Evolutionary conservation across 2,797 vertebrate genomes (phyloP), one percentile per base, ranked within the genome.

Genomic region (Lagothrix lagotricha): DNA sequence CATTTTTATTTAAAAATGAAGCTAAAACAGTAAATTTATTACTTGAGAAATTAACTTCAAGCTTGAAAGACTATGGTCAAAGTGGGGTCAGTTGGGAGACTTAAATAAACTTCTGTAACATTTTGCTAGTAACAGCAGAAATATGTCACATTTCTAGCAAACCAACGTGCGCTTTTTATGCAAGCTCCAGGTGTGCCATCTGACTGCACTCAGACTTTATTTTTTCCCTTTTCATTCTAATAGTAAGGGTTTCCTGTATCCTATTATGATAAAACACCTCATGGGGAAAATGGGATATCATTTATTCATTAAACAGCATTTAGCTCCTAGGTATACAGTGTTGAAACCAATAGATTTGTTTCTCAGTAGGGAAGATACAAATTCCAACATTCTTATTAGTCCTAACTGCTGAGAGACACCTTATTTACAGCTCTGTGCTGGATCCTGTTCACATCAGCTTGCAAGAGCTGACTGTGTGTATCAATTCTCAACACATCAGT

Each of bases 1-100:
- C 24, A 86, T 67, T 85, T 94, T 90, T 88, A 88, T 67, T 94
- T 92, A 95, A 91, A 97, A 88, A 52, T 73, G 48, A 92, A 92
- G 48, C n/a, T 89, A 61, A 90, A 96, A 72, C 52, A 73, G 77
- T 67, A 89, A 64, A 39, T 80, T n/a, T 12, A 58, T 20, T 83
- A 33, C 33, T 82, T 72, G 58, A 61, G 6, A 79, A 79, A 87
- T 97, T 89, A 76, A 79, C 76, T 81, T 95, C 4, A 77, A 88
- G 8, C 73, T 81, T 48, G 75, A 96, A 39, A 73, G 50, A 89
- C 33, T 44, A 30, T 33, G 33, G 58, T 88, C 46, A 86, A 88
- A 52, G 28, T 22, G 39, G 20, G 20, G 61, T 67, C 19, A 75
- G 33, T 7, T 82, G 44, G 5, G 67, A 70, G n/a, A 48, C 14